A percentile compares a stretch with the other conserved stretches of the same genome.
Evolutionary conservation across 2,888 invertebrate species (phyloP).

Genomic region (Petrophora chlorosata): DNA sequence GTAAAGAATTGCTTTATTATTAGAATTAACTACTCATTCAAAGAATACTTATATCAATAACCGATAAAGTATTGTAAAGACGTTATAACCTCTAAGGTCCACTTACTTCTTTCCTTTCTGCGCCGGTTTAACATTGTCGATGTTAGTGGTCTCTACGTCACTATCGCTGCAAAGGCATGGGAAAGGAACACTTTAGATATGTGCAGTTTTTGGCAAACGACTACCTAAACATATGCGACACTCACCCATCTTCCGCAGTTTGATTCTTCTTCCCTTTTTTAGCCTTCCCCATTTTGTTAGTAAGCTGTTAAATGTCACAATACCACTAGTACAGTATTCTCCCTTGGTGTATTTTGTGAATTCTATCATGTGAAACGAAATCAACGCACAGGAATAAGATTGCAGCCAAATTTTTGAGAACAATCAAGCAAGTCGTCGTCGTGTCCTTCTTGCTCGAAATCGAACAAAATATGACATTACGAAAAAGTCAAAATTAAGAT

Average conservation of each 20-base stretch:
- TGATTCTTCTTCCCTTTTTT: conserved; percentile 92
- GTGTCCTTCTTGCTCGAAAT: conserved; percentile 52
- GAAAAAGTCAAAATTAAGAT: not conserved
- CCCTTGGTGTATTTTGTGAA: conserved; percentile 65
- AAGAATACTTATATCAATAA: not conserved
- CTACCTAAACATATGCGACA: conserved; percentile 58
- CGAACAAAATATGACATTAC: conserved; percentile 34
- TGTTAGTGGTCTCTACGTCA: conserved; percentile 80
- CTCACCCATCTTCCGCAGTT: conserved; percentile 90
- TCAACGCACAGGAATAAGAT: conserved; percentile 61
- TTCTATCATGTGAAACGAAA: conserved; percentile 81
- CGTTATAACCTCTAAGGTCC: conserved; percentile 64
- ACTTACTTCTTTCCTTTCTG: conserved; percentile 77
- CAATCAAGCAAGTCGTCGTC: conserved; percentile 63
- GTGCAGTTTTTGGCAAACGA: conserved; percentile 37
- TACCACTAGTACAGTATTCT: conserved; percentile 65
- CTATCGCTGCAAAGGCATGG: conserved; percentile 83
- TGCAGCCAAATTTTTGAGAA: conserved; percentile 51
- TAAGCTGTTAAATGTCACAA: conserved; percentile 71
- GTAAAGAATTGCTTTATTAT: not conserved
- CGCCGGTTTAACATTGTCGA: conserved; percentile 67
- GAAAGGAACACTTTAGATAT: conserved; percentile 31
- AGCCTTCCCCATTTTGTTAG: conserved; percentile 88
- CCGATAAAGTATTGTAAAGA: conserved; percentile 1
- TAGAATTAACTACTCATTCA: not conserved